Evolutionary conservation across 2,113 vertebrate genomes (phyloP), one percentile per base, ranked within the genome.

Genomic region (Dromaius novaehollandiae): DNA sequence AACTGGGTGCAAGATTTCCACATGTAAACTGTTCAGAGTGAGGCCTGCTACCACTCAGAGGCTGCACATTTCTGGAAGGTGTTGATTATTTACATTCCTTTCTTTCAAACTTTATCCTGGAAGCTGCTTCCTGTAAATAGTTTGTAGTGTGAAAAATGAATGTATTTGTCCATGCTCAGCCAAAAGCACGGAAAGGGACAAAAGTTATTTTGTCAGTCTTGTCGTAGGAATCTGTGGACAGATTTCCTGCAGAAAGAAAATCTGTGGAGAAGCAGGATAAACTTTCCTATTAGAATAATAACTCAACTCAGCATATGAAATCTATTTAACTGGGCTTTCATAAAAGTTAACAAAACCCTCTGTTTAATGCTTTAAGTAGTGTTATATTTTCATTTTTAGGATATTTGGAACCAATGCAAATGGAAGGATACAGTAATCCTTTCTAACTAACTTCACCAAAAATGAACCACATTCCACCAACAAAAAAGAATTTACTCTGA

Each of bases 41-140:
- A 88, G 51, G 71, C 78, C 95, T 95, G 91, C 75, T 91, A 63
- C 78, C 38, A 8, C 82, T 95, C 73, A 77, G 69, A 81, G 50
- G 25, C 40, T 75, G 44, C 32, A 1, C 36, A 65, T 63, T 86
- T 86, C 87, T 93, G 87, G 68, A 95, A 81, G 50, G 46, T 90
- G 89, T 78, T 93, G 85, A 46, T 83, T 84, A 71, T 93, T 97
- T 96, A 93, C 94, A 90, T 95, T 94, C 92, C 65, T 90, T 88
- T 88, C 83, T 76, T 93, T 84, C 46, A 78, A 38, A 71, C 76
- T 81, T 75, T 70, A 65, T 74, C 64, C 68, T 96, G 68, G 64
- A 76, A 94, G 65, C 40, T 56, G 73, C 56, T 93, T 96, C 82
- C 88, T 93, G 76, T 86, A 90, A 94, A 86, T 85, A 87, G 74